Conservation (phyloP, 1,140 invertebrate species). For the Drosophila aff. region DNA sequence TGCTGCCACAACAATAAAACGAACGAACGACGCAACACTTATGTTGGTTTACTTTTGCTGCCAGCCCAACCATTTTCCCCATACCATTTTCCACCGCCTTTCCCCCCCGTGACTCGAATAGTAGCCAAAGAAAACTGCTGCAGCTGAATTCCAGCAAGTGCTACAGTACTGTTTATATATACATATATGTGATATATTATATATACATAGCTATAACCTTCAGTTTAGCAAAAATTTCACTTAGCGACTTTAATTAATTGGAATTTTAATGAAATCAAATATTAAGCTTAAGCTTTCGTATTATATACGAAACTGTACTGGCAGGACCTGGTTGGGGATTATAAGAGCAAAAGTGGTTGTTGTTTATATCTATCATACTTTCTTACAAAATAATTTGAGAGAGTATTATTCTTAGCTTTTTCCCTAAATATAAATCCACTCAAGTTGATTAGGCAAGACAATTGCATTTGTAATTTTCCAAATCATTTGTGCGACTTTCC, state of each 20-base stretch:
- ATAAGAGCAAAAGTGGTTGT: not conserved
- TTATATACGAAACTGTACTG: not conserved
- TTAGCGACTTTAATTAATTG: not conserved
- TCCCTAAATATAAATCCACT: not conserved
- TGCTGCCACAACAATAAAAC: conserved; percentile 64
- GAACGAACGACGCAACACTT: conserved; percentile 78
- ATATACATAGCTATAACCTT: conserved; percentile 1
- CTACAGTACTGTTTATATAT: conserved; percentile 16
- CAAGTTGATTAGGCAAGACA: conserved; percentile 4
- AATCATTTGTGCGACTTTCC: not conserved
- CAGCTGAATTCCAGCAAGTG: conserved; percentile 41
- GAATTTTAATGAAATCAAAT: not conserved
- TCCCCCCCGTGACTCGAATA: conserved; percentile 40
- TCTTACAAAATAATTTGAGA: not conserved
- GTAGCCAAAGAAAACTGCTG: conserved; percentile 37
- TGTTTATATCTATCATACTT: too few relatives aligned
- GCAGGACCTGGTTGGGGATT: not conserved
- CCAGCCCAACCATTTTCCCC: not conserved
- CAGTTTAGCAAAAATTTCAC: not conserved
- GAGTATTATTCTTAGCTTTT: not conserved
- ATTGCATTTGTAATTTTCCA: conserved; percentile 13
- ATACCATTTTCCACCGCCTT: not conserved
- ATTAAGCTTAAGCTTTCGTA: not conserved
- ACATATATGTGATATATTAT: conserved; percentile 6
- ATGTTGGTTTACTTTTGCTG: conserved; percentile 75